These are phyloP conservation scores for Genyomyrus donnyi DNA, from an alignment of 2,113 vertebrate genomes.

Conservation along the genomic window DNA sequence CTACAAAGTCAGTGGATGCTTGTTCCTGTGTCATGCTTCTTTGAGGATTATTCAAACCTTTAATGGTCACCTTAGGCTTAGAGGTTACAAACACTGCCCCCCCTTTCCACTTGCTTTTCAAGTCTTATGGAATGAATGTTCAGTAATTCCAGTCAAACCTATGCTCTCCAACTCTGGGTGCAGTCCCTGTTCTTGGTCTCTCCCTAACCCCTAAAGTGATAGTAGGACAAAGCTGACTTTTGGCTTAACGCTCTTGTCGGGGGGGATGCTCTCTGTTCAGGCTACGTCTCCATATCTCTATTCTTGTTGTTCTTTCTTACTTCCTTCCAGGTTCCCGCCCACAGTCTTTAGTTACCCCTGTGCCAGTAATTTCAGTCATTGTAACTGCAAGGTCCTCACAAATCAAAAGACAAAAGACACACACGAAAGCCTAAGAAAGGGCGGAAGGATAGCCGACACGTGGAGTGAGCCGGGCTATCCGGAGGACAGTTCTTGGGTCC, in stretches of 20 bases:
- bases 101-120: not conserved
- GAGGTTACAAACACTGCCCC: not conserved
- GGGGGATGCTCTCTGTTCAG: not conserved
- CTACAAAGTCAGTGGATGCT: constrained; percentile 64
- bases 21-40: constrained; percentile 67
- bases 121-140: not conserved
- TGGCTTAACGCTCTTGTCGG: not conserved
- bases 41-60: constrained; percentile 16
- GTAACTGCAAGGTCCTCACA: not conserved
- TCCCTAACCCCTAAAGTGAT: not conserved
- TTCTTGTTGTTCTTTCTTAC: not conserved
- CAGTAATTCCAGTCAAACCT: not conserved
- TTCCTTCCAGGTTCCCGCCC: not conserved
- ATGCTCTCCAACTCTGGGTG: not conserved
- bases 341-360: not conserved
- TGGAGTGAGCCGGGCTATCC: constrained; percentile 5
- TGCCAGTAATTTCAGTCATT: not conserved
- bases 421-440: not conserved
- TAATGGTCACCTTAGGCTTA: constrained; percentile 1
- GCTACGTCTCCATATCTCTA: not conserved
- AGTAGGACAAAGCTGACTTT: not conserved
- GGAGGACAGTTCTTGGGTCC: not conserved
- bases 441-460: not conserved
- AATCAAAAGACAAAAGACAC: not conserved
- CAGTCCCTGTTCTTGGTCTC: not conserved